A percentile compares a stretch with the other conserved stretches of the same genome.
phyloP scores from a whole-genome alignment of 2,888 invertebrate genomes.

The Liodrosophila aerea region DNA sequence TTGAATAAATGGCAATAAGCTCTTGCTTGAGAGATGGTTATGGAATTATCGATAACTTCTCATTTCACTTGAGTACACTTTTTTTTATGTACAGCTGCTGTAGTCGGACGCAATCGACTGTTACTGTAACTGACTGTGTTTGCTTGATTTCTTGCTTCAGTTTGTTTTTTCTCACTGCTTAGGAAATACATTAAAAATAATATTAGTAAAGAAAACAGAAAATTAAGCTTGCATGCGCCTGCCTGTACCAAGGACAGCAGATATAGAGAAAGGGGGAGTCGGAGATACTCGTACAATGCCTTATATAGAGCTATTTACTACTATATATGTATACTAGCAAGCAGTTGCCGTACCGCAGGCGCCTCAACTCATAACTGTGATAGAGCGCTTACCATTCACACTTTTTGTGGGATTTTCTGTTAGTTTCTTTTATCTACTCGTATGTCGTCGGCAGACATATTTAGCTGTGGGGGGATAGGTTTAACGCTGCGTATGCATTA shows the following conservation, averaged over 20 bases:
- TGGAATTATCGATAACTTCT: no score
- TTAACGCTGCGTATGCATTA: conserved; percentile 40
- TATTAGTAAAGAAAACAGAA: conserved; percentile 35
- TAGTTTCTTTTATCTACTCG: conserved; percentile 33
- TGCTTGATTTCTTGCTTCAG: no score
- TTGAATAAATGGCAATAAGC: background rate
- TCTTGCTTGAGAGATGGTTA: no score
- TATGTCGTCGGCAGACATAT: conserved; percentile 46
- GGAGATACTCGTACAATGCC: no score
- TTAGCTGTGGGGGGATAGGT: conserved; percentile 29
- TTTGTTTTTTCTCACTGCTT: background rate
- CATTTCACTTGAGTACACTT: no score
- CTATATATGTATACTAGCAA: conserved; percentile 15
- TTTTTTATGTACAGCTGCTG: no score
- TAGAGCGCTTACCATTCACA: conserved; percentile 51
- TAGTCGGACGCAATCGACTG: no score
- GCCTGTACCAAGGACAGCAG: background rate
- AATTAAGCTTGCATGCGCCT: conserved; percentile 35
- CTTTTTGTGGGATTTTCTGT: background rate
- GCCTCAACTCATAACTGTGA: conserved; percentile 57
- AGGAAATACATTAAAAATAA: background rate
- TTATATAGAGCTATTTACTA: conserved; percentile 14
- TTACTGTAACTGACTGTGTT: no score
- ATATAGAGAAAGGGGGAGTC: background rate
- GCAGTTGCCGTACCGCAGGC: conserved; percentile 46